These are phyloP conservation scores for Pedetes capensis DNA, from an alignment of 2,113 vertebrate species.

Conservation along the genomic window DNA sequence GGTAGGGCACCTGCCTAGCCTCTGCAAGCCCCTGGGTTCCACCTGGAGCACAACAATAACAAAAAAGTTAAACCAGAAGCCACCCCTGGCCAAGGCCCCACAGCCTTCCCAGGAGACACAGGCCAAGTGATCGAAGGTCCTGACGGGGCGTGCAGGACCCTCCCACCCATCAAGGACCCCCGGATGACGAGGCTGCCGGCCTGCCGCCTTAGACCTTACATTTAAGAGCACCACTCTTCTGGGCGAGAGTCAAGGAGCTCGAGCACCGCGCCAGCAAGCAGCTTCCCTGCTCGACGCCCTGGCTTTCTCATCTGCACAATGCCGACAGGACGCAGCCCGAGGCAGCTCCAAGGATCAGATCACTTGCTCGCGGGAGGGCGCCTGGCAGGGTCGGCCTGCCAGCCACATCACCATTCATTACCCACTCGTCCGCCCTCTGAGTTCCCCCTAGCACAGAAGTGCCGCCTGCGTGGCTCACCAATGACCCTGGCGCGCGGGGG, in stretches of 20 bases:
- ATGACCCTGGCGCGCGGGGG: not conserved
- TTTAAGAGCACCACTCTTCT: not conserved
- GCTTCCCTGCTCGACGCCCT: not conserved
- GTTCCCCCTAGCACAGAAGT: rapidly evolving
- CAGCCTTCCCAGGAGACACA: not conserved
- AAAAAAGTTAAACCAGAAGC: not conserved
- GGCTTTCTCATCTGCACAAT: not conserved
- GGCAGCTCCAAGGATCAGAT: not conserved
- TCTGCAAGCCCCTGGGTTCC: too few species aligned
- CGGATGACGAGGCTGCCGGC: too few species aligned
- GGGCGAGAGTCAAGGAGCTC: too few species aligned
- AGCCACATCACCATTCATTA: too few species aligned
- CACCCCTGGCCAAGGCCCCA: not conserved
- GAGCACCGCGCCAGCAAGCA: too few species aligned
- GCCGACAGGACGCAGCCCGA: not conserved
- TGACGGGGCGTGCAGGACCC: rapidly evolving
- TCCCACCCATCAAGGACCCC: not conserved
- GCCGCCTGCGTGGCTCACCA: too few species aligned
- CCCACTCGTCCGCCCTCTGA: not conserved
- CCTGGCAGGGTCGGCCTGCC: not conserved
- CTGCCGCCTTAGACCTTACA: rapidly evolving
- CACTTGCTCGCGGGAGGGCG: not conserved
- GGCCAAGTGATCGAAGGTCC: too few species aligned
- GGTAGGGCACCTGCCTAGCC: too few species aligned
- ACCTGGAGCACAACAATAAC: too few species aligned